Percentiles rank a stretch among this genome's conserved stretches.
phyloP scores from a whole-genome alignment of 2,113 vertebrate species.

The Nothocercus nigrocapillus region DNA sequence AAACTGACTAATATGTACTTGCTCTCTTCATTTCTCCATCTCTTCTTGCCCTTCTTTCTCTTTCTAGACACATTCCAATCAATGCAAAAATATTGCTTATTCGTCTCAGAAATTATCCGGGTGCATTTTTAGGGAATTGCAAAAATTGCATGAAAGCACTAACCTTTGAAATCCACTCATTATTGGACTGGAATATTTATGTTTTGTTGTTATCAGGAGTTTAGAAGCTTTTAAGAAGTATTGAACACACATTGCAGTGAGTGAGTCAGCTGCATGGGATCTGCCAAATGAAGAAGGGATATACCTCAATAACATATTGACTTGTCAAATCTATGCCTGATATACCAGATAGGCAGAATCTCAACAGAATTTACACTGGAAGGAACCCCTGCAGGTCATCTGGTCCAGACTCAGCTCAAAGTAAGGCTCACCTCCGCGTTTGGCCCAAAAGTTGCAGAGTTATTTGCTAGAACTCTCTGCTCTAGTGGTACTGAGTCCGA shows the following conservation, averaged over 20 bases:
- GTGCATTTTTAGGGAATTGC: neutral
- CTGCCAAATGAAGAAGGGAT: neutral
- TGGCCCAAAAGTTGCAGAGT: rapidly evolving
- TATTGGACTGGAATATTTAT: neutral
- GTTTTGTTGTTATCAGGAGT: neutral
- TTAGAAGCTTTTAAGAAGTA: neutral
- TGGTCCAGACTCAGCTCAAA: neutral
- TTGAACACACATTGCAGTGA: rapidly evolving
- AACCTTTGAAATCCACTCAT: neutral
- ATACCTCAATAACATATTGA: neutral
- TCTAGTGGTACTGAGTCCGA: neutral
- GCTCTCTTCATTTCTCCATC: neutral
- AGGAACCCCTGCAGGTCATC: neutral
- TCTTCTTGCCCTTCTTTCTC: neutral
- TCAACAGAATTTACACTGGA: neutral
- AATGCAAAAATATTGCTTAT: neutral
- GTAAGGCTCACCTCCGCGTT: neutral
- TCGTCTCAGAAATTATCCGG: neutral
- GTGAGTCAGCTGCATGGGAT: neutral
- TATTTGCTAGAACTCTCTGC: neutral
- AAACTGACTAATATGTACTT: neutral
- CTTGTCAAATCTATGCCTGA: neutral
- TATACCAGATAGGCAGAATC: neutral
- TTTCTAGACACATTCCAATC: neutral
- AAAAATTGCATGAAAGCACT: neutral